Percentiles rank a stretch among this genome's conserved stretches.
Evolutionary conservation across 2,113 vertebrate species (phyloP).

Genomic region (Atlantisia rogersi): DNA sequence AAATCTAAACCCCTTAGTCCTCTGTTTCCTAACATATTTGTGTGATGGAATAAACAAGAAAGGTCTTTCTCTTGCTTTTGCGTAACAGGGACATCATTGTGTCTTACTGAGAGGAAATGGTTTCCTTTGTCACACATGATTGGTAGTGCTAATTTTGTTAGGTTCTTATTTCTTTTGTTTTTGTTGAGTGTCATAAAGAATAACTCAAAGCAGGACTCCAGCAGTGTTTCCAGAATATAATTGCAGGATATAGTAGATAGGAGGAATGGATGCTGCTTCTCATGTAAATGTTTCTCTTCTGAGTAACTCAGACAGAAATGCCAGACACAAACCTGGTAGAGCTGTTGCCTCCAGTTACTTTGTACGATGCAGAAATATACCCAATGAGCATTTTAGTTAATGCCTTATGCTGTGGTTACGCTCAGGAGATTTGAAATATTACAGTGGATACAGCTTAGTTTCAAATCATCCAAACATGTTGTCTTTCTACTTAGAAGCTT

Average conservation of each 20-base stretch:
- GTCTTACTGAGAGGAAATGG: not conserved
- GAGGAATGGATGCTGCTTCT: not conserved
- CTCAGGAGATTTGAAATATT: not conserved
- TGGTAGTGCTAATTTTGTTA: not conserved
- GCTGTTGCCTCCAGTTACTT: not conserved
- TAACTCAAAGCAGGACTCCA: not conserved
- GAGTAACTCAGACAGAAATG: not conserved
- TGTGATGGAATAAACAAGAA: not conserved
- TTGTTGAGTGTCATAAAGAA: not conserved
- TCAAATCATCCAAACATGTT: not conserved
- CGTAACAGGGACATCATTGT: not conserved
- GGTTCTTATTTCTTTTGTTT: not conserved
- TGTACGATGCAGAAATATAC: not conserved
- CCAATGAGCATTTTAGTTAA: not conserved
- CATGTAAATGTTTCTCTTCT: not conserved
- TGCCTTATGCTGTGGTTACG: not conserved
- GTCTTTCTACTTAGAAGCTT: not conserved
- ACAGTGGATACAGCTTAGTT: not conserved
- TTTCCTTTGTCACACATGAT: not conserved
- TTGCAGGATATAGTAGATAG: not conserved
- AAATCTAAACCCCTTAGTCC: not conserved
- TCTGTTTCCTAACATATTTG: not conserved
- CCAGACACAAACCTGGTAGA: not conserved
- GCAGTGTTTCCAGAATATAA: not conserved
- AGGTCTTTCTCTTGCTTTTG: not conserved